Percentiles rank a stretch among this genome's conserved stretches.
phyloP scores from a whole-genome alignment of 2,113 vertebrate species.

The Xenus cinereus region DNA sequence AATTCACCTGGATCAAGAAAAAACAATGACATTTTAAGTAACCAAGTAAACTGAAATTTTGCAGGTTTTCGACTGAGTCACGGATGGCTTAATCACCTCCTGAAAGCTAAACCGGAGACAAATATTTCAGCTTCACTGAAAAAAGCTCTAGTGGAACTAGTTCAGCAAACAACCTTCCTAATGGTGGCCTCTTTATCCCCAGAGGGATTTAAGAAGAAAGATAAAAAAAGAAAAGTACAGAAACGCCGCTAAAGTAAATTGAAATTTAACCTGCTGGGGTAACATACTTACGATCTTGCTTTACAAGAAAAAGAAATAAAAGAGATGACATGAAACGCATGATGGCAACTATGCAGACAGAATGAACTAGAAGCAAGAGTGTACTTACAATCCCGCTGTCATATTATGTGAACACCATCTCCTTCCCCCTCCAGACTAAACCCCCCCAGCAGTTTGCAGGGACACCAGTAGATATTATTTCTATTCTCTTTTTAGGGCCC shows the following conservation, averaged over 20 bases:
- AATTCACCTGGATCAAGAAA: not conserved
- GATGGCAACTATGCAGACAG: not conserved
- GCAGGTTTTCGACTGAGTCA: not conserved
- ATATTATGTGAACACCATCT: fast-evolving
- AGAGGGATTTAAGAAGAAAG: constrained; percentile 1
- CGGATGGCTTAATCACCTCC: not conserved
- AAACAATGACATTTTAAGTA: not conserved
- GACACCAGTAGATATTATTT: not conserved
- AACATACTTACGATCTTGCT: not conserved
- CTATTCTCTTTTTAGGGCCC: not conserved
- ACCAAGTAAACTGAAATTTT: not conserved
- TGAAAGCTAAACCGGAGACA: not conserved
- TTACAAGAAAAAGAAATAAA: not conserved
- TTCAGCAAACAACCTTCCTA: not conserved
- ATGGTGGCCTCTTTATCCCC: not conserved
- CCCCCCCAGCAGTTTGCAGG: not conserved
- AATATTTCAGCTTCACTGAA: not conserved
- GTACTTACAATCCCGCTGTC: not conserved
- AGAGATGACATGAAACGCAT: not conserved
- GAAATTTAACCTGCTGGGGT: constrained; percentile 31
- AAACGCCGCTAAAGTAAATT: not conserved
- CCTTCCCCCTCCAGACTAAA: not conserved
- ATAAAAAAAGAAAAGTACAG: not conserved
- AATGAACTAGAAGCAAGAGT: not conserved
- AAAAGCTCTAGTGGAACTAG: not conserved